Evolutionary conservation across 2,888 invertebrate genomes (phyloP), one percentile per base, ranked within the genome.

Genomic region (Folsomia candida): DNA sequence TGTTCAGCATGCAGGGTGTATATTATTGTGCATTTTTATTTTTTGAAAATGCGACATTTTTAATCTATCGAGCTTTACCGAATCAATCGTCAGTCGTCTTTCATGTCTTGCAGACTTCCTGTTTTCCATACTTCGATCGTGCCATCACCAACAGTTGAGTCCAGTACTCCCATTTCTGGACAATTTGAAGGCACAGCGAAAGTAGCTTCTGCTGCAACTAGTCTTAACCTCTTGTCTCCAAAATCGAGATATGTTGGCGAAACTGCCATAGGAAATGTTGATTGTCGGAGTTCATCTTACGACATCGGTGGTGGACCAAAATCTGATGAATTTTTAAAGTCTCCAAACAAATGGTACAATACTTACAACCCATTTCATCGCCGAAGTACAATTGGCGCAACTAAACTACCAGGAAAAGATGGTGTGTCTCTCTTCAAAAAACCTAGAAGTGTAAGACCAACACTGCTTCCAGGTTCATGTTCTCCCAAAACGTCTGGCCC

Each of bases 301-400:
- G n/a, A n/a, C n/a, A n/a, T n/a, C n/a, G n/a, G n/a, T n/a, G n/a
- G n/a, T n/a, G n/a, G n/a, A n/a, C n/a, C n/a, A n/a, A n/a, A n/a
- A n/a, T n/a, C n/a, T n/a, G n/a, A n/a, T n/a, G n/a, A n/a, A n/a
- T n/a, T n/a, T n/a, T n/a, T 47, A 20, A 73, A 69, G 54, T 74
- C 74, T 57, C 74, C 74, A 9, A 58, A 60, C 14, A 74, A 74
- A 26, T 74, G 74, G 74, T 54, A 71, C 6, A n/a, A n/a, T n/a
- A n/a, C n/a, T n/a, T n/a, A n/a, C n/a, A 68, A 54, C 22, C 60
- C 69, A 9, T 71, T 74, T 47, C 18, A 9, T 18, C 9, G 47
- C 9, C 9, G 47, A 18, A 18, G 9, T 47, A 11, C 47, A 47
- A 47, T 47, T 47, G 9, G 9, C 18, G 9, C 9, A 11, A 9